These are phyloP conservation scores for Haplochromis vanheusdeni DNA, from an alignment of 2,113 vertebrate genomes.

Conservation along the genomic window DNA sequence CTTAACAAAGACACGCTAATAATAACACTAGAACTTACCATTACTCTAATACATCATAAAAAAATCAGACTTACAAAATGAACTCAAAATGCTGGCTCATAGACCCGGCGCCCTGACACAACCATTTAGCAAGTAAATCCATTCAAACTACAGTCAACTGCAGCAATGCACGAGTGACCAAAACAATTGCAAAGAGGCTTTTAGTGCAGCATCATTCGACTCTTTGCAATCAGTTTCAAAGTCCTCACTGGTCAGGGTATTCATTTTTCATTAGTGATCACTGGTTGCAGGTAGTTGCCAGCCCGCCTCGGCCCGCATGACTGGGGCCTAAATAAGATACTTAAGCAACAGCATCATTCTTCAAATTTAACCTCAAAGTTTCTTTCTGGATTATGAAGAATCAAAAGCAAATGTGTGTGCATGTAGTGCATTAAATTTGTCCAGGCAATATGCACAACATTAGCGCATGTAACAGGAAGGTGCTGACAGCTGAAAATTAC, in stretches of 20 bases:
- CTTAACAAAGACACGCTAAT: background rate
- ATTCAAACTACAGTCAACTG: background rate
- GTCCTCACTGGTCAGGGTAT: rapidly evolving
- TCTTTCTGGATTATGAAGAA: background rate
- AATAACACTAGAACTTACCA: too few relatives aligned
- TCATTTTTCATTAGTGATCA: background rate
- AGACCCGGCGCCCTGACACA: background rate
- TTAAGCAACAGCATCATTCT: background rate
- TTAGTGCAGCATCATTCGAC: background rate
- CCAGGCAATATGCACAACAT: background rate
- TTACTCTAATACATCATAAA: too few relatives aligned
- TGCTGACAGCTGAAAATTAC: background rate
- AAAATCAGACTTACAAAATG: background rate
- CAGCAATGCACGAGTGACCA: background rate
- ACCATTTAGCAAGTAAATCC: background rate
- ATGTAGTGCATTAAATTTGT: background rate
- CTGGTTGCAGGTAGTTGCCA: background rate
- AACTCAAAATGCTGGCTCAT: background rate
- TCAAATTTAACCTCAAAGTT: background rate
- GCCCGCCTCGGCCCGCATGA: rapidly evolving
- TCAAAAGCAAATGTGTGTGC: background rate
- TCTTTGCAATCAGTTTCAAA: background rate
- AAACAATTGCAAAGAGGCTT: background rate
- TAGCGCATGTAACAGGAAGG: background rate
- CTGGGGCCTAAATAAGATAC: background rate